Base-by-base conservation (phyloP, 2,797 vertebrate genomes). In the Rhadinocentrus ornatus region DNA sequence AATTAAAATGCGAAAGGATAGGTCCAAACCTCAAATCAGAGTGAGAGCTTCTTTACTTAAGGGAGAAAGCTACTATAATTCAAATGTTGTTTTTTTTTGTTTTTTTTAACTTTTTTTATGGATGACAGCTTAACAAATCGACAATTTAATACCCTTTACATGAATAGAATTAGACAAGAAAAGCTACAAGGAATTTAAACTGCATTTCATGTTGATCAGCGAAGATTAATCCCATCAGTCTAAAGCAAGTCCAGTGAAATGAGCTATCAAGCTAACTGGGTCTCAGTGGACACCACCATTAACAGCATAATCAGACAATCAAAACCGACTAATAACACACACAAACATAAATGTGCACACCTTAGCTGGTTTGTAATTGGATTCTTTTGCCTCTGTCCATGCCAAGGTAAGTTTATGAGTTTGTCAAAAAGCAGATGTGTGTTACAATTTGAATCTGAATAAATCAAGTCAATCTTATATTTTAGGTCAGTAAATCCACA, bases 241-340 rank as follows among this genome's bases (percentile, higher is more conserved):
- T 58, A 60, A 68, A 64, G 50, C 29, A 62, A 62, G 64, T 53
- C 60, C n/a, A 15, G 18, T 26, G 52, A 84, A 81, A 85, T 86
- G 65, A 78, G 65, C 54, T 57, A 62, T 80, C 75, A 81, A 62
- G 35, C 12, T 41, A 77, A 70, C 35, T 32, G 48, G 16, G 53
- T 71, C 37, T 75, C 52, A 32, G 37, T 62, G 61, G 69, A 78
- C 65, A 77, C 62, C 48, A 37, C 56, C 72, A 80, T 85, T 75
- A 76, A 56, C 66, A 64, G 59, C 62, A 81, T 76, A 82, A 81
- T 83, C 62, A 86, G 62, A 72, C 65, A 76, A 86, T 81, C 73
- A 87, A 59, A 62, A 34, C 55, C 52, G 62, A 13, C 62, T 72
- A 84, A 41, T 69, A 66, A 66, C 60, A 41, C 22, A 61, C 24